Conservation (phyloP, 35 echinoderm and acorn worm genomes). For the Lytechinus variegatus region DNA sequence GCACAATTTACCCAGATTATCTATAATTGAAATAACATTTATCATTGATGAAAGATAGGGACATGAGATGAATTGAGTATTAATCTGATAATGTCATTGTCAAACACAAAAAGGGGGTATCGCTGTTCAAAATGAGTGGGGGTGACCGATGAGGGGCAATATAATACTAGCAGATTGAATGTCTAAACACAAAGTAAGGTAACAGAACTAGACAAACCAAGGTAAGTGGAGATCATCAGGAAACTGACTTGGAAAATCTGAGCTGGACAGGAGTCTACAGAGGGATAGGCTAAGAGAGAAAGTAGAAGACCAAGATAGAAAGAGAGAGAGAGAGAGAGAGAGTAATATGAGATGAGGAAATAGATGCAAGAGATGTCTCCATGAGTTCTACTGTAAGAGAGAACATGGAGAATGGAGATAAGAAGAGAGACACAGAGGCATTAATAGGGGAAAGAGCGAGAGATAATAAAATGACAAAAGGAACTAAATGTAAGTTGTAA, state of each 20-base stretch:
- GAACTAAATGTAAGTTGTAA: not conserved
- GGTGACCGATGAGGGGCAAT: too few species aligned
- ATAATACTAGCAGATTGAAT: not conserved
- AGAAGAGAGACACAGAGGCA: not conserved
- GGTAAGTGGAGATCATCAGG: not conserved
- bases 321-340: not conserved
- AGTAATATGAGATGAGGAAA: not conserved
- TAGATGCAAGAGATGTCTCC: too few species aligned
- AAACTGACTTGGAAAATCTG: too few species aligned
- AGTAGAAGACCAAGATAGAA: not conserved
- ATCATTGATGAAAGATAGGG: too few species aligned
- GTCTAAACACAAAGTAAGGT: not conserved
- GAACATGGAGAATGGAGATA: not conserved
- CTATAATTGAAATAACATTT: too few species aligned
- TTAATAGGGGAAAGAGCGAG: not conserved
- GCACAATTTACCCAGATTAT: too few species aligned
- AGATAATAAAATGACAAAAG: not conserved
- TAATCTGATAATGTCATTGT: too few species aligned
- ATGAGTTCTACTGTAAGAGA: not conserved
- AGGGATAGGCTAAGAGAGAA: too few species aligned
- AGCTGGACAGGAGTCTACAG: too few species aligned
- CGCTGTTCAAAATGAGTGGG: too few species aligned
- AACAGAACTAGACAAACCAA: not conserved
- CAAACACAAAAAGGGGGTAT: too few species aligned
- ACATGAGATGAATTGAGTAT: too few species aligned